Base-by-base conservation (phyloP, 1,140 invertebrate species). In the Drosophila sturtevanti region DNA sequence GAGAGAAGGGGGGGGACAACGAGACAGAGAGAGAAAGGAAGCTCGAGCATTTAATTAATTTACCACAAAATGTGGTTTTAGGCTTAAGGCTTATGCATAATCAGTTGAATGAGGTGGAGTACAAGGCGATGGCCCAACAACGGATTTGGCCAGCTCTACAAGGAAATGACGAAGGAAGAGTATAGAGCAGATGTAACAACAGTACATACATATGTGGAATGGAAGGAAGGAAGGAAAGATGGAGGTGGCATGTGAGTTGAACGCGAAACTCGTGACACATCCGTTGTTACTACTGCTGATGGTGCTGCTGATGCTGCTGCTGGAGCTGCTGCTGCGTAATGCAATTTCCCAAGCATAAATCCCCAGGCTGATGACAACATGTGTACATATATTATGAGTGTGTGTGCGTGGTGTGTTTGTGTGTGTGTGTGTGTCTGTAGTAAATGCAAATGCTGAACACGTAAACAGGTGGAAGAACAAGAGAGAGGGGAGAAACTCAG, bases 1-100 rank as follows among this genome's bases (percentile, higher is more conserved):
- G 4, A 6, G 27, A 31, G 27, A 31, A 6, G 6, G 27, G 12
- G 27, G 16, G 7, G 37, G 14, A 38, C n/a, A n/a, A n/a, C n/a
- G 31, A 35, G 22, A 51, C 24, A 12, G n/a, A 31, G n/a, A 22
- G 18, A 14, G 16, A 60, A 59, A 27, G 37, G 21, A 74, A 60
- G 38, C 58, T 59, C 48, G 60, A 72, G 72, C 78, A 77, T 82
- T 86, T 86, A 87, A 86, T 86, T 86, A 86, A 86, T 86, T 87
- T 87, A 75, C 81, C 75, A 82, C 84, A 82, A 86, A 87, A 82
- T 86, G 71, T 82, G 73, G 81, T 66, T 56, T 59, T 64, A 63
- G 60, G 68, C 73, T 58, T 44, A 18, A 78, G 66, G 62, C 70
- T 41, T 58, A 62, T 64, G 63, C 66, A 81, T 82, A 82, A 81